phyloP scores from a whole-genome alignment of 2,113 vertebrate species.

The Perccottus glenii region DNA sequence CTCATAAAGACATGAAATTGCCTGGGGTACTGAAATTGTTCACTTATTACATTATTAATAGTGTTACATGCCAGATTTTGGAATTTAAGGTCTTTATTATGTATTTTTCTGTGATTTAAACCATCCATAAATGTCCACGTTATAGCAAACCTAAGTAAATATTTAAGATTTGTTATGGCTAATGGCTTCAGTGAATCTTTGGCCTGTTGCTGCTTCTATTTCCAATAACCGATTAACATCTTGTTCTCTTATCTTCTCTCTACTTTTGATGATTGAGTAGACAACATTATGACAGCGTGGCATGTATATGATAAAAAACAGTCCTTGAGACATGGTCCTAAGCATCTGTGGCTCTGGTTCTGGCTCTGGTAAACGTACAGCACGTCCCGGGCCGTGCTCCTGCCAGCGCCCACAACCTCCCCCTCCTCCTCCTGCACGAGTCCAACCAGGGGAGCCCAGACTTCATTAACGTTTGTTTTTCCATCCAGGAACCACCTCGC shows the following conservation, averaged over 20 bases:
- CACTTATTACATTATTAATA: too few relatives aligned
- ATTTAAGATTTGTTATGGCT: neutral
- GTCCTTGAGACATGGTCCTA: neutral
- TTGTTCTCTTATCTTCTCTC: too few relatives aligned
- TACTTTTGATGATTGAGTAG: neutral
- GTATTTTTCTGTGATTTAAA: too few relatives aligned
- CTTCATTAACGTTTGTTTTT: conserved; percentile 70
- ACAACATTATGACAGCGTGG: neutral
- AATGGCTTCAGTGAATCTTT: neutral
- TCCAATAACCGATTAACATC: too few relatives aligned
- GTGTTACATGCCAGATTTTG: too few relatives aligned
- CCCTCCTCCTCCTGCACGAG: conserved; percentile 25
- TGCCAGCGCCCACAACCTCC: conserved; percentile 13
- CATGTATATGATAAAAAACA: neutral
- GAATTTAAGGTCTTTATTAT: too few relatives aligned
- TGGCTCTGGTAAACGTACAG: conserved; percentile 25
- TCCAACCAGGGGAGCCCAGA: conserved; percentile 41
- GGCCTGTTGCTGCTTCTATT: too few relatives aligned
- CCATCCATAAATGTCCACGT: neutral
- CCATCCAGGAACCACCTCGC: conserved; percentile 43
- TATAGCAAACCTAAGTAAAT: neutral
- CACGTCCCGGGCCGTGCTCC: neutral
- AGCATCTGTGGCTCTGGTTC: neutral
- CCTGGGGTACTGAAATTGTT: too few relatives aligned
- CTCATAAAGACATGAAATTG: too few relatives aligned